These are phyloP conservation scores for Threskiornis aethiopicus DNA, from an alignment of 2,797 vertebrate species.

Conservation along the genomic window DNA sequence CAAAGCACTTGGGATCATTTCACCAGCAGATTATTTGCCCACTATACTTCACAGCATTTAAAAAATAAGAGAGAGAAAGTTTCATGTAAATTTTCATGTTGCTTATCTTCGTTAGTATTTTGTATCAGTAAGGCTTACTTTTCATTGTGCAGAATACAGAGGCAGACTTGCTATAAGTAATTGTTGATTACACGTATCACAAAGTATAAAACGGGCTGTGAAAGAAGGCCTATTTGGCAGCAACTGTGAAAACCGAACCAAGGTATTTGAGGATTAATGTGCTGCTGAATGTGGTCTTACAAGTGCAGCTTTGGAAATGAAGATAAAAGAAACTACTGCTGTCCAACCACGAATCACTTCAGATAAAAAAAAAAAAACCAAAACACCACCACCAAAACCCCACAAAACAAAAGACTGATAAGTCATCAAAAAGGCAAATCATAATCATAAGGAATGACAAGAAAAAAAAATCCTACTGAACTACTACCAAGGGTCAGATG, in stretches of 20 bases:
- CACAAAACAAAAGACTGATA: not conserved
- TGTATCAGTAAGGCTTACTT: not conserved
- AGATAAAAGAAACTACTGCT: slow-evolving; percentile 77
- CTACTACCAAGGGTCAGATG: slow-evolving; percentile 21
- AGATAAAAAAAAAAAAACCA: not conserved
- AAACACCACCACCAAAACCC: too few relatives aligned
- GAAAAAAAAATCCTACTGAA: slow-evolving; percentile 36
- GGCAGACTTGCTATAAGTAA: not conserved
- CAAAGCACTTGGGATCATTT: not conserved
- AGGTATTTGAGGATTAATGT: slow-evolving; percentile 87
- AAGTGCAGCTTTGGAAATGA: slow-evolving; percentile 80
- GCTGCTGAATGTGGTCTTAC: slow-evolving; percentile 84
- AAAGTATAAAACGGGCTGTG: slow-evolving; percentile 30
- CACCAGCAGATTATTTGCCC: not conserved
- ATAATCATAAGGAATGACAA: slow-evolving; percentile 44
- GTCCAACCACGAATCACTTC: slow-evolving; percentile 12
- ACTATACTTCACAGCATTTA: not conserved
- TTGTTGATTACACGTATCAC: slow-evolving; percentile 61
- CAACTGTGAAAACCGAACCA: slow-evolving; percentile 82
- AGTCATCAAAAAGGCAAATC: slow-evolving; percentile 40
- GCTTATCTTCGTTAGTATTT: not conserved
- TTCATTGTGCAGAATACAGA: not conserved
- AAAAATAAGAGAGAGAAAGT: not conserved
- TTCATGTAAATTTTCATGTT: not conserved
- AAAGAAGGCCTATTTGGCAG: slow-evolving; percentile 80